Evolutionary conservation across 1,140 invertebrate species (phyloP), one percentile per base, ranked within the genome.

Genomic region (Maconellicoccus hirsutus): DNA sequence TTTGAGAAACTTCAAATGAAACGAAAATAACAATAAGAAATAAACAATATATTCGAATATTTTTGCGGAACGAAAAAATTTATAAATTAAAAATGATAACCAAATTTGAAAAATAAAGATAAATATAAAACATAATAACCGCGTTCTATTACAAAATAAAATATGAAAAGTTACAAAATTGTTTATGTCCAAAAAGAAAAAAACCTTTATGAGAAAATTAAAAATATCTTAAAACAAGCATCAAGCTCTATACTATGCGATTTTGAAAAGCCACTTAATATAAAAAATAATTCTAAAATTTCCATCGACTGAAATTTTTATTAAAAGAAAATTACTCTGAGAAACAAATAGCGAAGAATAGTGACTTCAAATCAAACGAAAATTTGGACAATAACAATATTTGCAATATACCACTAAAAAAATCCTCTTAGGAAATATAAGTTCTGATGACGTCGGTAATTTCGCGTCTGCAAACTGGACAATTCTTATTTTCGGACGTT

Each of bases 361-460:
- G 4, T 19, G n/a, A 16, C 21, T 16, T 3, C 52, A 16, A 59
- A 16, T 59, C 21, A 16, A 59, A 59, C n/a, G 6, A 59, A 59
- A 19, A 3, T 59, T 19, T 19, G 16, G 16, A 59, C 21, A 59
- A 59, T 59, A 19, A 59, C 52, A 59, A 59, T n/a, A 33, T 33
- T 7, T 7, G 3, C 52, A 59, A 16, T 16, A 16, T 33, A 33
- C 4, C 29, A 33, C 2, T n/a, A 52, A 52, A 52, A 52, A 3
- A 8, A 16, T 52, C 42, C n/a, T 52, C n/a, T 52, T 66, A 66
- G 16, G 61, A 66, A 23, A 66, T 25, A 66, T 94, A 98, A 16
- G 92, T 96, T 75, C 93, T 87, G 73, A 98, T 98, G 72, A 98
- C 93, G 78, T 98, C 96, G 75, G 88, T 86, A 74, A 98, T 98